Evolutionary conservation across 2,888 invertebrate species (phyloP).

Genomic region (Lamproptera curius): DNA sequence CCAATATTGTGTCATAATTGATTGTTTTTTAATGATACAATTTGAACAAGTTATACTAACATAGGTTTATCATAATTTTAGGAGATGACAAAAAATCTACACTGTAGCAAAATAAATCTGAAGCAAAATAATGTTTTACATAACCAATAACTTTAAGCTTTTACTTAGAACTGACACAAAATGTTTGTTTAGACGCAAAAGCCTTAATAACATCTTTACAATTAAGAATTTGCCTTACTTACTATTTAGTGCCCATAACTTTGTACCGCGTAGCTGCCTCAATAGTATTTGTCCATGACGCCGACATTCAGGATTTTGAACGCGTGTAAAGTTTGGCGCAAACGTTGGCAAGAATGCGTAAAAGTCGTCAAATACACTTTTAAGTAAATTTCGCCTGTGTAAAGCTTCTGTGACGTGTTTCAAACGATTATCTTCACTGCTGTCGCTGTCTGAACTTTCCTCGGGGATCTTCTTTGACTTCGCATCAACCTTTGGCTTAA

Average conservation of each 20-base stretch:
- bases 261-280: conserved; percentile 82
- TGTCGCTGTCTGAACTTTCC: conserved; percentile 37
- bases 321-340: conserved; percentile 82
- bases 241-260: conserved; percentile 86
- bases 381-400: conserved; percentile 59
- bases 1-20: too few relatives aligned
- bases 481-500: conserved; percentile 31
- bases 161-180: too few relatives aligned
- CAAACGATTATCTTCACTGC: conserved; percentile 43
- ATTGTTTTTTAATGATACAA: too few relatives aligned
- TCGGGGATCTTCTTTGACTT: conserved; percentile 23
- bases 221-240: conserved; percentile 51
- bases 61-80: too few relatives aligned
- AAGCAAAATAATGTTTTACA: background rate
- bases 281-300: conserved; percentile 83
- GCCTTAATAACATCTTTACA: too few relatives aligned
- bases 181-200: too few relatives aligned
- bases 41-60: too few relatives aligned
- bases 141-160: too few relatives aligned
- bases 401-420: conserved; percentile 60
- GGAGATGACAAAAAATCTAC: too few relatives aligned
- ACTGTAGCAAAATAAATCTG: too few relatives aligned
- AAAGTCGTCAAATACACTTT: conserved; percentile 79
- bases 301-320: conserved; percentile 81
- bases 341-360: conserved; percentile 83